Conservation (phyloP, 1,140 invertebrate genomes). For the Zaprionus capensis region DNA sequence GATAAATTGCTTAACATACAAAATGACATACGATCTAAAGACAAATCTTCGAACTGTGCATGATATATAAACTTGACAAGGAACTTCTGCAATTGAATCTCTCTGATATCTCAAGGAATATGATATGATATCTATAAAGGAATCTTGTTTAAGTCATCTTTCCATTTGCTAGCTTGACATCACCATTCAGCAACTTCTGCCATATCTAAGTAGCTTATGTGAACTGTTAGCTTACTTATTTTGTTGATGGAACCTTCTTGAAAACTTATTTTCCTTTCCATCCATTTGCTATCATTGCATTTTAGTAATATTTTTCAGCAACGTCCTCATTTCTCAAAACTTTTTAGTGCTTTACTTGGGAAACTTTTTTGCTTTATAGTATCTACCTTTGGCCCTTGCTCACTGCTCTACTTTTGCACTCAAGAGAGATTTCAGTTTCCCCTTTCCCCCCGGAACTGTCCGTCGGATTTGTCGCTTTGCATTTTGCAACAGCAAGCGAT, state of each 20-base stretch:
- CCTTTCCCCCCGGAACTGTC: background rate
- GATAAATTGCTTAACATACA: background rate
- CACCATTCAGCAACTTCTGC: no score
- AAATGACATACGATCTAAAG: background rate
- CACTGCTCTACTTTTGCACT: background rate
- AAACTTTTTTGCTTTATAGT: background rate
- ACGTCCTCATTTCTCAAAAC: background rate
- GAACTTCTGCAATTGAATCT: background rate
- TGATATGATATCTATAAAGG: no score
- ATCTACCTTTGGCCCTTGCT: background rate
- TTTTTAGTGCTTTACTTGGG: background rate
- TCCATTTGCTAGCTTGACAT: no score
- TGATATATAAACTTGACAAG: background rate
- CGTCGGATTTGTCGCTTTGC: constrained; percentile 4
- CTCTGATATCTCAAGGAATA: no score
- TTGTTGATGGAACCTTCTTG: background rate
- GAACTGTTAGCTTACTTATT: no score
- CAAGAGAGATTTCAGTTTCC: background rate
- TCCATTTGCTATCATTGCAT: constrained; percentile 3
- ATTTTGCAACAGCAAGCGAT: background rate
- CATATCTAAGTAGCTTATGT: no score
- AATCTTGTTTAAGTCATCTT: no score
- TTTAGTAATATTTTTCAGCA: constrained; percentile 1
- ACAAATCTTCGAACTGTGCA: background rate
- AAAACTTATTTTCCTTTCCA: background rate